Base-by-base conservation (phyloP, 1,140 invertebrate genomes). In the Procambarus clarkii region DNA sequence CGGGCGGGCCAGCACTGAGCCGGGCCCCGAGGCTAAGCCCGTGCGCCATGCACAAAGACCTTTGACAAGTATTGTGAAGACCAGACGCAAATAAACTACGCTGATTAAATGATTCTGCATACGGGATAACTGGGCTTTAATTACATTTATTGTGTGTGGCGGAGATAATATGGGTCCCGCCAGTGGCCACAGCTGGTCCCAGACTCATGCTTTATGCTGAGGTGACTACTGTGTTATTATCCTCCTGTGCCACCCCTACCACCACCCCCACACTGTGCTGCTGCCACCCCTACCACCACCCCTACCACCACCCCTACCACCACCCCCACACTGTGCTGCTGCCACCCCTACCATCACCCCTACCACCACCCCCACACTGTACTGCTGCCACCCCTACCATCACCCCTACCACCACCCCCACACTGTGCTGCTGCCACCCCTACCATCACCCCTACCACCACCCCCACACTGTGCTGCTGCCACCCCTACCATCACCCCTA, bases 31-130 rank as follows among this genome's bases (percentile, higher is more conserved):
- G 76, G 76, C 7, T 11, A 45, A 60, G 34, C 80, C 80, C 80
- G 80, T 82, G 80, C 80, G 50, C 50, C 50, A 50, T 21, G 50
- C 21, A 58, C 48, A 82, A 82, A 60, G 50, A 60, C 21, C 18
- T 60, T 45, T 82, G 80, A 82, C 80, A 82, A 82, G 80, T 82
- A 82, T 82, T 82, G 80, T 82, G 80, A 82, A 60, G 46, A 7
- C 9, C n/a, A 54, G 18, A 60, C 54, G 80, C 34, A 82, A 82
- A 82, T 82, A 82, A 82, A 82, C 80, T 82, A 82, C 50, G n/a
- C 80, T 64, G 54, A 82, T 82, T 60, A 82, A 82, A 82, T 82
- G 80, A 81, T 82, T 60, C 50, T 82, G 80, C 54, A 82, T 82
- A 82, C 58, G 44, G 80, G 80, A 82, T 82, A 82, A 82, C 80